Base-by-base conservation (phyloP, 2,888 invertebrate species). In the Cryptus viduatorius region DNA sequence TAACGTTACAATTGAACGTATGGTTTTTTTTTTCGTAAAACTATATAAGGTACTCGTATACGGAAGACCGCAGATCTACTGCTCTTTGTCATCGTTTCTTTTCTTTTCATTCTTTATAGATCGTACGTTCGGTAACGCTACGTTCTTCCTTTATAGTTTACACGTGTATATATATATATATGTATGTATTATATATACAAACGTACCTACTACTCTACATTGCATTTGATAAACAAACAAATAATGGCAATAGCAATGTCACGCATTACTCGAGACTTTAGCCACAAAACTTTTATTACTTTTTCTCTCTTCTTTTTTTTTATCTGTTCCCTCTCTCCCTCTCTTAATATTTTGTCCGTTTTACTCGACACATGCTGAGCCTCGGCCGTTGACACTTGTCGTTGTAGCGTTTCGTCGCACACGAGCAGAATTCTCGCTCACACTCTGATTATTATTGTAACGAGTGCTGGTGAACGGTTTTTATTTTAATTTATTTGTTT, bases 391-490 rank as follows among this genome's bases (percentile, higher is more conserved):
- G 85, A 84, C 80, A 82, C 79, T 82, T 84, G 80, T 87, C 87
- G 87, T 87, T 87, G 87, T 86, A 78, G 86, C 82, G 71, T 82
- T 84, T 78, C 85, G 75, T 86, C 82, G 83, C 80, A 78, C 37
- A 86, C 86, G 86, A 84, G 80, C 84, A 86, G 73, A 69, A 71
- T 50, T 56, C 29, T 82, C 50, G 46, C 56, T 61, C 56, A 46
- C 65, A 46, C 37, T 68, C 64, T 69, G n/a, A 69, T 77, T 82
- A 56, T 73, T 44, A 50, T 56, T 72, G 42, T 73, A 31, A 77
- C 75, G 79, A 75, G 79, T 72, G 75, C 64, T 59, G 75, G 71
- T 37, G 59, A 72, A 72, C 59, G 59, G 59, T 75, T 75, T 80
- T 29, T 31, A 73, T 73, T 48, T 16, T 65, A 75, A 61, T 72